A percentile compares a stretch with the other conserved stretches of the same genome.
Evolutionary conservation across 1,140 invertebrate species (phyloP).

Genomic region (Drosophila neocordata): DNA sequence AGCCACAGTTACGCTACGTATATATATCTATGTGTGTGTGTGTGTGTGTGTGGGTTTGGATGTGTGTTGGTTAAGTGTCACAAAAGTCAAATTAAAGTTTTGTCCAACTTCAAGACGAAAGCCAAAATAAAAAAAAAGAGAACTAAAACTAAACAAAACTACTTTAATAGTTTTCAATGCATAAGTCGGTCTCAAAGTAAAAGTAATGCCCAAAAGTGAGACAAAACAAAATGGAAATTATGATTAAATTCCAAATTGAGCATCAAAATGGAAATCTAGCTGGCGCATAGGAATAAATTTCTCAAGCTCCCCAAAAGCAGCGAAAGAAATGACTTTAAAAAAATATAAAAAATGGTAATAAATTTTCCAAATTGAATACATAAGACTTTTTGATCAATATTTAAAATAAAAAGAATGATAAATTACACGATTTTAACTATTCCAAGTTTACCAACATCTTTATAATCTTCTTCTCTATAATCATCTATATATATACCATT

Average conservation of each 20-base stretch:
- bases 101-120: conserved; percentile 24
- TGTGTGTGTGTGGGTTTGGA: not conserved
- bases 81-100: conserved; percentile 74
- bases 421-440: no score
- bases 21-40: not conserved
- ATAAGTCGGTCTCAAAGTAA: conserved; percentile 41
- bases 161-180: conserved; percentile 67
- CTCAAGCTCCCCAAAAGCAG: not conserved
- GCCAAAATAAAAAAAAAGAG: not conserved
- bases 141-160: conserved; percentile 49
- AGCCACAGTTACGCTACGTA: conserved; percentile 30
- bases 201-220: conserved; percentile 27
- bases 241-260: conserved; percentile 18
- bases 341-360: not conserved
- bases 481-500: no score
- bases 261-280: not conserved
- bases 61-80: conserved; percentile 2
- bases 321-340: not conserved
- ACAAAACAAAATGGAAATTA: conserved; percentile 34
- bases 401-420: no score
- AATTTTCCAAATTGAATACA: not conserved
- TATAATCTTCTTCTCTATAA: no score
- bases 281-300: not conserved
- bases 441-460: no score
- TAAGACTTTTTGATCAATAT: no score